Evolutionary conservation across 1,140 invertebrate genomes (phyloP), one percentile per base, ranked within the genome.

Genomic region (Wiebesia pumilae): DNA sequence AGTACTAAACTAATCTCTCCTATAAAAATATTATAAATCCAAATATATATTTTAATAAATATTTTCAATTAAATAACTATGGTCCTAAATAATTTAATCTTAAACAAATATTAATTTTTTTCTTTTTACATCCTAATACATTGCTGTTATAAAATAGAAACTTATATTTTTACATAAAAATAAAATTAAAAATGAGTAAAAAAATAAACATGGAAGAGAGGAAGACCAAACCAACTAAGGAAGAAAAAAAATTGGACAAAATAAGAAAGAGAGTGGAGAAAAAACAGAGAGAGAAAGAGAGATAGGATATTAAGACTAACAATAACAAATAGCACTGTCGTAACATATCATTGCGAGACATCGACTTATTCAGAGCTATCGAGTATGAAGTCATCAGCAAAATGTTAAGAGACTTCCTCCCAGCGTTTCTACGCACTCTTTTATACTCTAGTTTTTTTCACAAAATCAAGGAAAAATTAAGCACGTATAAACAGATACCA

Each of bases 311-410:
- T 43, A 19, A 75, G 27, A 38, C 71, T 75, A 75, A 43, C 38
- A 38, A 43, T 75, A 75, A 75, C 43, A 43, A 81, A 35, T 80
- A 35, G 47, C 16, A 38, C 0, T 51, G 51, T 80, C 51, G 9
- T 62, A 80, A 80, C 78, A 58, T 62, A 80, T 80, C 30, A 51
- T 62, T 35, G 73, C 71, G 43, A 62, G n/a, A 38, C 71, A 81
- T 81, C 79, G 62, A 81, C 67, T 67, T 81, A 81, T 67, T 58
- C 62, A 67, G 54, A 21, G 43, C 19, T 40, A 71, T 10, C 62
- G 7, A 73, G 10, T 19, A 27, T n/a, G n/a, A 77, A 33, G 35
- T 73, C 82, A 77, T 35, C 71, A 19, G 16, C 82, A 40, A 65
- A 77, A 62, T 77, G 71, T 77, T 71, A 10, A 4, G 54, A n/a